Evolutionary conservation across 2,113 vertebrate species (phyloP).

Genomic region (Cryptomyrus ogoouensis): DNA sequence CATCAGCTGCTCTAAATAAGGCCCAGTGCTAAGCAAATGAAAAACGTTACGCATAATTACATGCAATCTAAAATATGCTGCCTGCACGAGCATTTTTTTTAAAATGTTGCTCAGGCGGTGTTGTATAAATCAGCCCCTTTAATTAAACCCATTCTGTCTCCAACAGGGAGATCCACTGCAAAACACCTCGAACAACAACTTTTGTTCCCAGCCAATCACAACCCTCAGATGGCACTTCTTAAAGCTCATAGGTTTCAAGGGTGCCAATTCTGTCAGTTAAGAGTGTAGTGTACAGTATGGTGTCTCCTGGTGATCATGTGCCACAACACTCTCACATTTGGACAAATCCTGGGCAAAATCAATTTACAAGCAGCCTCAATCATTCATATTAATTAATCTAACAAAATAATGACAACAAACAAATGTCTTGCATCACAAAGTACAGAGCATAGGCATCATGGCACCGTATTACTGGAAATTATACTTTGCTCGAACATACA

Average conservation of each 20-base stretch:
- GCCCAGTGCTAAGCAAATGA: neutral
- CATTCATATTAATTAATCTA: neutral
- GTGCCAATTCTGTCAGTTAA: neutral
- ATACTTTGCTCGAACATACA: neutral
- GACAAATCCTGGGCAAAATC: neutral
- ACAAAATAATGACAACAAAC: neutral
- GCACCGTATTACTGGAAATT: neutral
- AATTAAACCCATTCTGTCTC: neutral
- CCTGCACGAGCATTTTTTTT: neutral
- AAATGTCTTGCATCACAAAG: neutral
- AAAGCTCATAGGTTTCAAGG: neutral
- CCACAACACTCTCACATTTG: neutral
- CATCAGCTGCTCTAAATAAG: neutral
- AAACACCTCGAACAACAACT: neutral
- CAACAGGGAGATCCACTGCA: neutral
- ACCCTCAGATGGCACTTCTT: neutral
- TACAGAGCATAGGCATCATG: neutral
- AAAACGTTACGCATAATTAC: neutral
- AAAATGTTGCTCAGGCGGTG: constrained; percentile 1
- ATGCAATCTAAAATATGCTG: constrained; percentile 8
- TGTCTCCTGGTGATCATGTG: neutral
- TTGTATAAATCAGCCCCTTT: constrained; percentile 4
- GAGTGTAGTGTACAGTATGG: neutral
- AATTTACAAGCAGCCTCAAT: neutral
- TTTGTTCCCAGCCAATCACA: neutral